Evolutionary conservation across 37 sponge, comb jelly and placozoan genomes (phyloP), one percentile per base, ranked within the genome.

Genomic region (Cliona cf. orientalis): DNA sequence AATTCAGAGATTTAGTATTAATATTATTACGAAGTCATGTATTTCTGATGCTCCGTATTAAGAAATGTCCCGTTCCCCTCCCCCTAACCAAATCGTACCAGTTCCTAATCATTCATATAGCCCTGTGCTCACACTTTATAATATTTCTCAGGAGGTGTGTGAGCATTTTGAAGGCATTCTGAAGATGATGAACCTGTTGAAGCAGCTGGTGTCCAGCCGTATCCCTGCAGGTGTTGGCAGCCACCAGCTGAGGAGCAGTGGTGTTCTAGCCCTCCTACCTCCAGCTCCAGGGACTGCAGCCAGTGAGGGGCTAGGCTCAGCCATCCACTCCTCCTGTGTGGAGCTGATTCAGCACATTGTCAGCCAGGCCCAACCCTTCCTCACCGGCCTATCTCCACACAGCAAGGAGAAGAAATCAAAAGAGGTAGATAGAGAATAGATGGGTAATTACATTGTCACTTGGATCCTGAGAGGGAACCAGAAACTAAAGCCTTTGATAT

Each of bases 81-180:
- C n/a, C n/a, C n/a, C n/a, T n/a, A n/a, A n/a, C n/a, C n/a, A n/a
- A n/a, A n/a, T n/a, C n/a, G n/a, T n/a, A n/a, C n/a, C n/a, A n/a
- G n/a, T n/a, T n/a, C n/a, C n/a, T n/a, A n/a, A n/a, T n/a, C n/a
- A n/a, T n/a, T n/a, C n/a, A n/a, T n/a, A n/a, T n/a, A n/a, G n/a
- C n/a, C n/a, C n/a, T n/a, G n/a, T n/a, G n/a, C n/a, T n/a, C n/a
- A n/a, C n/a, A n/a, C n/a, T n/a, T n/a, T n/a, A n/a, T n/a, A n/a
- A n/a, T n/a, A n/a, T n/a, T 28, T 38, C 65, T 3, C 57, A 85
- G 86, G 69, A 57, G 28, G 78, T 86, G 26, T 75, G 81, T 80
- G 82, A 69, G 45, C 81, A 80, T 28, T 87, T 87, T 67, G 88
- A 87, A 49, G 66, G 46, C 14, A 42, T 80, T 2, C 75, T 87